Base-by-base conservation (phyloP, 2,888 invertebrate species). In the Lochmaea capreae region DNA sequence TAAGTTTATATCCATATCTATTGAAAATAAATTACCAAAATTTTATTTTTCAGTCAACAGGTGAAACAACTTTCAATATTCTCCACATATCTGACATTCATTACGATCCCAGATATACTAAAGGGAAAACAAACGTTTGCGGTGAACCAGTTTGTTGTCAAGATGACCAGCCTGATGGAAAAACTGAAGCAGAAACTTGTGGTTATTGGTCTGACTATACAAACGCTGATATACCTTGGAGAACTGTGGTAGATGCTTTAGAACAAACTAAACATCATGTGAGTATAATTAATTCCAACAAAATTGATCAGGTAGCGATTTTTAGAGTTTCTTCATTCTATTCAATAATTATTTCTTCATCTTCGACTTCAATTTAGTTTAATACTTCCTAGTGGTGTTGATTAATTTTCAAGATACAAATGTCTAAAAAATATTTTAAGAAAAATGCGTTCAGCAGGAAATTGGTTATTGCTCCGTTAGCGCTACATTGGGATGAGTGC, bases 201-300 rank as follows among this genome's bases (percentile, higher is more conserved):
- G 95, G 95, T 0, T 91, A 89, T 80, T 97, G 95, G 95, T 95
- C 95, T 0, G 94, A 95, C 83, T 95, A 93, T 80, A 89, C 93
- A 68, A 87, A 90, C 71, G 96, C 96, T 80, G 96, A 96, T 85
- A 87, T 91, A 0, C 94, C 96, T 0, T 87, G 90, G 87, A 90
- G 92, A 84, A 89, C 93, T 0, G 88, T 93, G 8, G 49, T 70
- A 0, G 54, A 69, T 43, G 69, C 69, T 49, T 66, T 73, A 12
- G 70, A 73, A 46, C 69, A 73, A 57, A 73, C 73, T 2, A 73
- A 65, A 54, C 52, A 26, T 3, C 73, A 73, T 14, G 73, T 73
- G 57, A 66, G 73, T 61, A 16, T 9, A 1, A 18, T n/a, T 57
- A 3, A n/a, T 22, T 14, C 3, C 14, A 26, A 39, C 9, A 3